These are phyloP conservation scores for Laothoe populi DNA, from an alignment of 2,888 invertebrate species.

Conservation along the genomic window DNA sequence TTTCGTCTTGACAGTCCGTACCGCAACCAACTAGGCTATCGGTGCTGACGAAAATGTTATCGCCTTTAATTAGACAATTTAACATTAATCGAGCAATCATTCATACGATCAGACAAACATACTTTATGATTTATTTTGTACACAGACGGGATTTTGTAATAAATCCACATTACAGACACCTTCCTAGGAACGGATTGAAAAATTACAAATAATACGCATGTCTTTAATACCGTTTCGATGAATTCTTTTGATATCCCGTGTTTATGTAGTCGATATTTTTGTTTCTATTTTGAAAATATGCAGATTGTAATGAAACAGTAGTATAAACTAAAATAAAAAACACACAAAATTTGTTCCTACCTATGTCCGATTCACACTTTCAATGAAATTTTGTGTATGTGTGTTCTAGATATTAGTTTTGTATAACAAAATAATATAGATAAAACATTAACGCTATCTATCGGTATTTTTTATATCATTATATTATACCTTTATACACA, in stretches of 20 bases:
- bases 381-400: too few relatives aligned
- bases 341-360: too few relatives aligned
- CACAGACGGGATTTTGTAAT: slow-evolving; percentile 3
- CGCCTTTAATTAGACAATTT: neutral
- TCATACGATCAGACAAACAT: slow-evolving; percentile 5
- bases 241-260: slow-evolving; percentile 27
- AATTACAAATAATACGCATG: slow-evolving; percentile 10
- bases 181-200: slow-evolving; percentile 16
- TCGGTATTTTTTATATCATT: too few relatives aligned
- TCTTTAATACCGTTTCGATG: slow-evolving; percentile 26
- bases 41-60: neutral
- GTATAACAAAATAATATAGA: too few relatives aligned
- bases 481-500: too few relatives aligned
- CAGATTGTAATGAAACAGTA: neutral
- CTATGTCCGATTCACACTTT: too few relatives aligned
- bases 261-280: neutral
- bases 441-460: too few relatives aligned
- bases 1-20: too few relatives aligned
- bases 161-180: neutral
- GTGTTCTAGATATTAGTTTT: too few relatives aligned
- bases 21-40: too few relatives aligned
- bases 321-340: neutral
- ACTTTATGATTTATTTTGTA: slow-evolving; percentile 17
- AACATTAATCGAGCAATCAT: neutral
- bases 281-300: slow-evolving; percentile 1